Evolutionary conservation across 2,797 vertebrate species (phyloP).

Genomic region (Esox masquinongy): DNA sequence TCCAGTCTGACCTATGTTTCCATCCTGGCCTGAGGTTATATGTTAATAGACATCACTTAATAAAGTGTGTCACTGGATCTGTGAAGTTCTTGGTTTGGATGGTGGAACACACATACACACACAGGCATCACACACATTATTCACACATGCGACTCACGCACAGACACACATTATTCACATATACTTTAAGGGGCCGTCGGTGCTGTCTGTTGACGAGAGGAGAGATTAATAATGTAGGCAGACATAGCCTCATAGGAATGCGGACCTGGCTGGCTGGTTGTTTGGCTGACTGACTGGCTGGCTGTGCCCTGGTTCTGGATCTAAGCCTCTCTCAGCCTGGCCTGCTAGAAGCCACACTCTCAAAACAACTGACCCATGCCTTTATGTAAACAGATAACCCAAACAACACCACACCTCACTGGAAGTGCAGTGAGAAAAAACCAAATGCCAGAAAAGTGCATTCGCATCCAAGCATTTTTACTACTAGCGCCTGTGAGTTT

Average conservation of each 20-base stretch:
- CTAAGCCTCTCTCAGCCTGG: neutral
- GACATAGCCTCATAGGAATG: conserved; percentile 52
- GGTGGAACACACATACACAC: neutral
- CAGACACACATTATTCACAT: neutral
- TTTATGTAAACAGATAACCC: conserved; percentile 40
- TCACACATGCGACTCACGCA: too few species aligned
- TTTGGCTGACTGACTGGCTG: too few species aligned
- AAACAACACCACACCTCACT: conserved; percentile 56
- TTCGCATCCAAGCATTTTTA: conserved; percentile 22
- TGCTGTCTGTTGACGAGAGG: conserved; percentile 11
- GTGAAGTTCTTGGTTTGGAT: conserved; percentile 41
- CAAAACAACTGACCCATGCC: neutral
- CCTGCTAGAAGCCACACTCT: neutral
- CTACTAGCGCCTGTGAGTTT: conserved; percentile 3
- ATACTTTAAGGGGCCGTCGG: conserved; percentile 56
- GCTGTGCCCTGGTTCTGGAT: neutral
- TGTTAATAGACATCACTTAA: conserved; percentile 52
- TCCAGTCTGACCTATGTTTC: neutral
- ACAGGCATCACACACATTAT: neutral
- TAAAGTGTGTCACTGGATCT: conserved; percentile 62
- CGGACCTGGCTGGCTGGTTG: conserved; percentile 37
- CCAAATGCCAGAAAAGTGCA: conserved; percentile 12
- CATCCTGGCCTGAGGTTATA: conserved; percentile 38
- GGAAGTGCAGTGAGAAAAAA: conserved; percentile 40
- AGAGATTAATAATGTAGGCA: conserved; percentile 71